These are phyloP conservation scores for Lasioglossum albipes DNA, from an alignment of 1,140 invertebrate species.

Conservation along the genomic window DNA sequence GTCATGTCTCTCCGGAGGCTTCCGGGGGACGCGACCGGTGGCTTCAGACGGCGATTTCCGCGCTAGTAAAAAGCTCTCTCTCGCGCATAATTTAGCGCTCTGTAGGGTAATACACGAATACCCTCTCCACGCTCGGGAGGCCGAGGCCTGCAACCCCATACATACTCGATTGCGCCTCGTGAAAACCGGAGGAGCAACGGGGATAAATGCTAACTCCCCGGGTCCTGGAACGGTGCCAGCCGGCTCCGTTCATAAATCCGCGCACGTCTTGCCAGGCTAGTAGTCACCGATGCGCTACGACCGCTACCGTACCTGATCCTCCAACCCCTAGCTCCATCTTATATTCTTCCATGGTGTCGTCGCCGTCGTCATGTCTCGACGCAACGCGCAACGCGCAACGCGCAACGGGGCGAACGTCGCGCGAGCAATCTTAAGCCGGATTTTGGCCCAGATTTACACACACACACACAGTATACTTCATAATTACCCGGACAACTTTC, in stretches of 20 bases:
- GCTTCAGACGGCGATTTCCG: constrained; percentile 65
- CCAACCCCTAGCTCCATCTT: constrained; percentile 1
- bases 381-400: background rate
- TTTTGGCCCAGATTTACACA: background rate
- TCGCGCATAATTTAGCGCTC: constrained; percentile 75
- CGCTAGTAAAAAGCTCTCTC: constrained; percentile 71
- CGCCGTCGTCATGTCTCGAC: constrained; percentile 2
- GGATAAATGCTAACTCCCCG: constrained; percentile 74
- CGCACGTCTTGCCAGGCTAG: constrained; percentile 69
- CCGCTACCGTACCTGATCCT: constrained; percentile 62
- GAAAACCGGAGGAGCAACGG: constrained; percentile 57
- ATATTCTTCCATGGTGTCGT: background rate
- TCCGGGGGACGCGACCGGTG: constrained; percentile 34
- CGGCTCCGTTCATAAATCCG: constrained; percentile 75
- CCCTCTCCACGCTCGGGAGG: constrained; percentile 17
- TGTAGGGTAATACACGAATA: constrained; percentile 71
- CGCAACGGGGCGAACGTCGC: constrained; percentile 6
- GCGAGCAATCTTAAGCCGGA: background rate
- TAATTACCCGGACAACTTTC: too few relatives aligned
- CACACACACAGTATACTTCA: too few relatives aligned
- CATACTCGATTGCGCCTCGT: constrained; percentile 66
- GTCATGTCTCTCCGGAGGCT: constrained; percentile 12
- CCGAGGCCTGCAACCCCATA: constrained; percentile 34
- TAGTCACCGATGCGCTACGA: constrained; percentile 66
- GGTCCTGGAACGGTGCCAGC: constrained; percentile 73